These are phyloP conservation scores for Empidonax alnorum DNA, from an alignment of 2,113 vertebrate species.

Conservation along the genomic window DNA sequence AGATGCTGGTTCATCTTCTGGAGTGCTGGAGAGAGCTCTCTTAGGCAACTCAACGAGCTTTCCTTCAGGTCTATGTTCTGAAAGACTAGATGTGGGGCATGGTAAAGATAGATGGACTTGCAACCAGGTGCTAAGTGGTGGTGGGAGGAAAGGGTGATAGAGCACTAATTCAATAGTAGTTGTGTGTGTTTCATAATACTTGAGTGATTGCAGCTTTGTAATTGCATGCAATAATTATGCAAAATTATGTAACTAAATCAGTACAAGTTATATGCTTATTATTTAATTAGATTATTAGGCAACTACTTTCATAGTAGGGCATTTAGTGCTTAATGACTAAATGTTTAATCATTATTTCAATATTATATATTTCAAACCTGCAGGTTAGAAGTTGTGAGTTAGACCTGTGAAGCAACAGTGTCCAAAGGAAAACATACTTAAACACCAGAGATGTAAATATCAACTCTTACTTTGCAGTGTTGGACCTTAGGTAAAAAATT, in stretches of 20 bases:
- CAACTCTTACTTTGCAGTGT: not conserved
- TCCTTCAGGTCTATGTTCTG: not conserved
- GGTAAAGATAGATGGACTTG: not conserved
- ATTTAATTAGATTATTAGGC: not conserved
- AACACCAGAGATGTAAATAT: not conserved
- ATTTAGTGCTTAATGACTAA: not conserved
- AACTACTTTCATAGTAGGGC: not conserved
- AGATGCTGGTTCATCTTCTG: not conserved
- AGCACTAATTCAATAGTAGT: not conserved
- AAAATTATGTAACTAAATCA: not conserved
- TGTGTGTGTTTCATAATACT: not conserved
- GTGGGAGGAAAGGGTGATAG: not conserved
- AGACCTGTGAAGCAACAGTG: not conserved
- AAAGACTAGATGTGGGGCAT: not conserved
- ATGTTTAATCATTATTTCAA: not conserved
- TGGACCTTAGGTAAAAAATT: not conserved
- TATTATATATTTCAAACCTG: not conserved
- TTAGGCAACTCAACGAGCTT: not conserved
- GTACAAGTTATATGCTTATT: not conserved
- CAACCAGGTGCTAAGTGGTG: not conserved
- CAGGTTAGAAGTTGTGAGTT: not conserved
- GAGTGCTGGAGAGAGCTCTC: not conserved
- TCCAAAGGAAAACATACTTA: not conserved
- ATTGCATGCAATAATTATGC: not conserved
- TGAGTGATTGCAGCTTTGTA: not conserved